These are phyloP conservation scores for Agrilus mali DNA, from an alignment of 2,888 invertebrate species.

Conservation along the genomic window DNA sequence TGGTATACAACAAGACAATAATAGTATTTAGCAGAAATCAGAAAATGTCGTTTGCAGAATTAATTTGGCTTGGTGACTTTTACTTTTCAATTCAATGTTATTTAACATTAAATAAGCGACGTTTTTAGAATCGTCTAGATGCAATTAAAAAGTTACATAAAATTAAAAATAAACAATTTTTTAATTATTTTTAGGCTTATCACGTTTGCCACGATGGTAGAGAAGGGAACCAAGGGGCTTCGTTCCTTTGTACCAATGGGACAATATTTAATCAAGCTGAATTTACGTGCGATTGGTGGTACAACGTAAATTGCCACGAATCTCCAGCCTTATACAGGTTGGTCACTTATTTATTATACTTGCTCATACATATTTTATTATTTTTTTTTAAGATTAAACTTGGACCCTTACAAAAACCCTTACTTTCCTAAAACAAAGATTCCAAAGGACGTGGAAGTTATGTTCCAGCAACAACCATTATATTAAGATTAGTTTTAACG, in stretches of 20 bases:
- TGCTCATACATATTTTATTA: background rate
- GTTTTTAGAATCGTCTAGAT: no score
- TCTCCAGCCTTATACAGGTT: constrained; percentile 64
- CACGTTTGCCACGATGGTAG: constrained; percentile 80
- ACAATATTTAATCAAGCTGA: constrained; percentile 77
- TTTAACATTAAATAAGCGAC: background rate
- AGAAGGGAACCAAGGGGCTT: constrained; percentile 71
- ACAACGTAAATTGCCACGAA: constrained; percentile 72
- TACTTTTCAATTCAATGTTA: background rate
- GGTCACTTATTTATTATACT: constrained; percentile 44
- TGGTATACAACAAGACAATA: background rate
- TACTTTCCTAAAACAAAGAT: constrained; percentile 62
- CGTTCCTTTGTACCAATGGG: constrained; percentile 76
- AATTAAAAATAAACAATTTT: constrained; percentile 4
- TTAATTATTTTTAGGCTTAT: constrained; percentile 49
- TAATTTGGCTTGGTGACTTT: background rate
- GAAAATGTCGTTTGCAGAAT: background rate
- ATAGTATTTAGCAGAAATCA: no score
- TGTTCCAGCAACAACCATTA: background rate
- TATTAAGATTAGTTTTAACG: no score
- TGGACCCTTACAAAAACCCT: constrained; percentile 69
- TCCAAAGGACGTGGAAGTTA: constrained; percentile 21
- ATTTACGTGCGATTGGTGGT: constrained; percentile 87
- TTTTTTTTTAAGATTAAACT: constrained; percentile 57
- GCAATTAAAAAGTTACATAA: background rate